A percentile compares a stretch with the other conserved stretches of the same genome.
These are phyloP conservation scores for Nomada fabriciana DNA, from an alignment of 2,888 invertebrate species.

Conservation along the genomic window DNA sequence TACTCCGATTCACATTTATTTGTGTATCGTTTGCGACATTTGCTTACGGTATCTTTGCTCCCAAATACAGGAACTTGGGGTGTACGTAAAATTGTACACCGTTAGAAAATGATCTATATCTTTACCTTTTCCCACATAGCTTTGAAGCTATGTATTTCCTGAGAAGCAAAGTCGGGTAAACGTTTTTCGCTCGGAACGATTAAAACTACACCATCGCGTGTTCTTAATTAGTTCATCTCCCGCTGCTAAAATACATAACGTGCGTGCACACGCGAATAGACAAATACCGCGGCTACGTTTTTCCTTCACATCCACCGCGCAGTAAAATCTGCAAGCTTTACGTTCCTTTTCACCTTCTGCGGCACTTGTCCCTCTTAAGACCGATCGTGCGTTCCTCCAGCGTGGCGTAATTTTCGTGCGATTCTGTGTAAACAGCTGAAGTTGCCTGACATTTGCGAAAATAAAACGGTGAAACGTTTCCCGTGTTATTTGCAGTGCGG, in stretches of 20 bases:
- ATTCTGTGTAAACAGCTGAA: constrained; percentile 44
- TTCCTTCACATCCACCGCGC: constrained; percentile 38
- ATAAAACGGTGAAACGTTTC: constrained; percentile 39
- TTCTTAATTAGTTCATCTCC: neutral
- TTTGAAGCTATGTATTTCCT: no score
- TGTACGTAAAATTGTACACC: no score
- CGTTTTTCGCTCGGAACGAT: no score
- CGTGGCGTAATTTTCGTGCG: constrained; percentile 54
- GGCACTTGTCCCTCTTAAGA: constrained; percentile 35
- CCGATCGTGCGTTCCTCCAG: constrained; percentile 37
- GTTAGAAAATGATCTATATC: no score
- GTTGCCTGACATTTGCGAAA: constrained; percentile 38
- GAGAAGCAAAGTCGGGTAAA: no score
- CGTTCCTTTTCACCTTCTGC: constrained; percentile 41
- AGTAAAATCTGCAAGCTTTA: constrained; percentile 54
- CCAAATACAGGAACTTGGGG: no score
- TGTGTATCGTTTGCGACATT: no score
- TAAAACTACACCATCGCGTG: no score
- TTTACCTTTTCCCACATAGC: no score
- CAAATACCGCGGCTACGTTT: constrained; percentile 34
- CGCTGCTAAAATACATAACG: no score
- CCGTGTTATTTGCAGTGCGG: constrained; percentile 25
- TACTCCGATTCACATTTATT: no score
- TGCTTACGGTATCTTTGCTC: no score
- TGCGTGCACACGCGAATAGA: neutral